These are phyloP conservation scores for Malthinus flaveolus DNA, from an alignment of 2,888 invertebrate genomes.

Conservation along the genomic window DNA sequence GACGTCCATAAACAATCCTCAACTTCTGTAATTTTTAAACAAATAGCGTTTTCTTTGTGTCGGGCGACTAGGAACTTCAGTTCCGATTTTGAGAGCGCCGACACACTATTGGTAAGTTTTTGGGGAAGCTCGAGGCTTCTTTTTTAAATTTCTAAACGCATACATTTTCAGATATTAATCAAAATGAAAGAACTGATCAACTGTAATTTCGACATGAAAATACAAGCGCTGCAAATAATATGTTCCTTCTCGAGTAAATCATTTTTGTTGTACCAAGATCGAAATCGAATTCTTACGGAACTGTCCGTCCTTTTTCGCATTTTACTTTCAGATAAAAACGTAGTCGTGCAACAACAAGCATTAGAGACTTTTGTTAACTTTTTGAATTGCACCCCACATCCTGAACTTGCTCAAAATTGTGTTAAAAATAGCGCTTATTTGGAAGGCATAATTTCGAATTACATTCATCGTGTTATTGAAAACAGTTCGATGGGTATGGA, in stretches of 20 bases:
- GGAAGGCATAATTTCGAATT: conserved; percentile 12
- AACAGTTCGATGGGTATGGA: not conserved
- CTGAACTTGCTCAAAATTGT: conserved; percentile 12
- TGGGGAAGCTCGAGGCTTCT: not conserved
- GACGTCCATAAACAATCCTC: conserved; percentile 22
- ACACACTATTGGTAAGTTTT: conserved; percentile 24
- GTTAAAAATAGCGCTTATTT: conserved; percentile 14
- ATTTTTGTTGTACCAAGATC: conserved; percentile 3
- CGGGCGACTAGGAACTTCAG: conserved; percentile 34
- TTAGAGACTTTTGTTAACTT: conserved; percentile 25
- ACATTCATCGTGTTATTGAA: not conserved
- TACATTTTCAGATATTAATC: conserved; percentile 34
- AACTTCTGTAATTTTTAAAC: no score
- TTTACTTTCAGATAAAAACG: conserved; percentile 24
- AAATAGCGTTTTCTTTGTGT: conserved; percentile 14
- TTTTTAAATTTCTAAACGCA: not conserved
- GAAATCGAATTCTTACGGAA: conserved; percentile 11
- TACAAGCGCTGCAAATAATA: conserved; percentile 8
- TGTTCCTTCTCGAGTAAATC: conserved; percentile 4
- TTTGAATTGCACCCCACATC: conserved; percentile 13
- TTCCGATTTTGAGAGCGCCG: conserved; percentile 17
- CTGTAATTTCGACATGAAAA: conserved; percentile 10
- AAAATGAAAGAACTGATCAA: conserved; percentile 27
- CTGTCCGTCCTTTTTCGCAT: conserved; percentile 23
- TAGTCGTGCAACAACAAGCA: conserved; percentile 23